A percentile compares a stretch with the other conserved stretches of the same genome.
Conservation (phyloP, 2,797 vertebrate genomes). For the Sardinella longiceps region DNA sequence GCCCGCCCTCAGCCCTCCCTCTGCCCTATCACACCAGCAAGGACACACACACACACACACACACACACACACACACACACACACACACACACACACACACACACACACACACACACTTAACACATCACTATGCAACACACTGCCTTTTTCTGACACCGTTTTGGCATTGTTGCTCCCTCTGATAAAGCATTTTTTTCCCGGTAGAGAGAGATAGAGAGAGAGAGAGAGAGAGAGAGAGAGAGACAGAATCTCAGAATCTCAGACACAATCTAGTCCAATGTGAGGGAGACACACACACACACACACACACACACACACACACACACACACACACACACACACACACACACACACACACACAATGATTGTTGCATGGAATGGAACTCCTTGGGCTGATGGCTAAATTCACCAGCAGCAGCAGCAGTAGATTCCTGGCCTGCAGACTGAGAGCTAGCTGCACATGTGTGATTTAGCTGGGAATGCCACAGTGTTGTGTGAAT, state of each 20-base stretch:
- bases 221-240: not conserved
- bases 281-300: not conserved
- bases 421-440: not conserved
- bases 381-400: not conserved
- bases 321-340: not conserved
- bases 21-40: not conserved
- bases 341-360: not conserved
- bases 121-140: not conserved
- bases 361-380: not conserved
- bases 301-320: not conserved
- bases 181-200: constrained; percentile 8
- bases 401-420: constrained; percentile 6
- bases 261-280: not conserved
- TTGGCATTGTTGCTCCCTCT: not conserved
- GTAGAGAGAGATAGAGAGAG: not conserved
- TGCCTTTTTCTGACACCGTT: not conserved
- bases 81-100: constrained; percentile 12
- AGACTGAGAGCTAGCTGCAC: not conserved
- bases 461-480: constrained; percentile 13
- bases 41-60: constrained; percentile 10
- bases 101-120: not conserved
- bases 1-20: not conserved
- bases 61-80: constrained; percentile 18
- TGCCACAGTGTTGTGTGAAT: constrained; percentile 8
- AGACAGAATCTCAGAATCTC: no score